Evolutionary conservation across 2,113 vertebrate genomes (phyloP), one percentile per base, ranked within the genome.

Genomic region (Hyperoodon ampullatus): DNA sequence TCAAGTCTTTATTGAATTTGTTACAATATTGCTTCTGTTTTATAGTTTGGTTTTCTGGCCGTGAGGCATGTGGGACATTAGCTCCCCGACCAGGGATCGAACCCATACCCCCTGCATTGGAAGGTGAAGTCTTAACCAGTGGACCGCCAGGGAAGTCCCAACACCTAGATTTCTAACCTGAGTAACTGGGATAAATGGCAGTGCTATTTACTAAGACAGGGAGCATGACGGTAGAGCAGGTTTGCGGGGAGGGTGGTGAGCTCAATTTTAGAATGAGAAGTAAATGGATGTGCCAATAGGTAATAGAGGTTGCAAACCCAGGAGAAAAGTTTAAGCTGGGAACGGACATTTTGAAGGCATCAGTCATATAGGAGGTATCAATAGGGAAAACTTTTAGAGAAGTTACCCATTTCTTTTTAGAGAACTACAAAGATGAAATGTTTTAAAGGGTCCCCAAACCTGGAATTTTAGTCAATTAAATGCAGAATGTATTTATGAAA

Each of bases 171-270:
- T 90, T 70, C 30, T 50, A 65, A 21, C 6, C 16, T 44, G 9
- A 1, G 39, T 28, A 44, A 55, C 21, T 39, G 6, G n/a, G 23
- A 35, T 47, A 24, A 15, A 13, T 7, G 21, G 3, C 1, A 4
- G 1, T 28, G 4, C 26, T 78, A 2, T 35, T 39, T 30, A 68
- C 65, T 42, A 42, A 65, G 26, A 35, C 8, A 44, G n/a, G 11
- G 61, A 44, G 11, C 53, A 28, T 0, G 5, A 15, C 3, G 15
- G 4, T 4, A 5, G 3, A 18, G 24, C 5, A 70, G 23, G 16
- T 28, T 61, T 75, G 33, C 5, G 70, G 53, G n/a, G 39, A 47
- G n/a, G 30, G 44, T 5, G 14, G 8, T n/a, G 19, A 63, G 28
- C 9, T 80, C 10, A 9, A 8, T 71, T 92, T 68, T 88, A 28